Evolutionary conservation across 1,140 invertebrate species (phyloP).

Genomic region (Wasmannia auropunctata): DNA sequence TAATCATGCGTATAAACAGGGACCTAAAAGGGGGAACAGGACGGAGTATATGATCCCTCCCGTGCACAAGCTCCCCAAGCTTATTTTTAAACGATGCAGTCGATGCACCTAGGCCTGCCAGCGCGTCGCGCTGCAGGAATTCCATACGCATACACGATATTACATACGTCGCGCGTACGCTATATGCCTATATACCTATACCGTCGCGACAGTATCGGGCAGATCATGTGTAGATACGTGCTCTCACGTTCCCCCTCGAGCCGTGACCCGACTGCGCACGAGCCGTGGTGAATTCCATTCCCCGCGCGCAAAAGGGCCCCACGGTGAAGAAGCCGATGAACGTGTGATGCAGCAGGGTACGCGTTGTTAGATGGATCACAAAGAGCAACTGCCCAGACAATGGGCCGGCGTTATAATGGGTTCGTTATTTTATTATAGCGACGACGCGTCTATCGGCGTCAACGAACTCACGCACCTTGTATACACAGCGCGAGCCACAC

Average conservation of each 20-base stretch:
- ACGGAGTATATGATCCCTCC: neutral
- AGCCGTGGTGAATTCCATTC: conserved; percentile 44
- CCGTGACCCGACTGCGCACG: conserved; percentile 54
- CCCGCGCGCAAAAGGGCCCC: conserved; percentile 38
- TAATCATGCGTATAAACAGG: neutral
- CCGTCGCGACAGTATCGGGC: conserved; percentile 28
- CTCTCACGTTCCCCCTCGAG: conserved; percentile 48
- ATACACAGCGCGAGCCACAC: neutral
- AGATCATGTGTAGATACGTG: conserved; percentile 52
- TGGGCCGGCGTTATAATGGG: conserved; percentile 26
- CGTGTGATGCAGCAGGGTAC: conserved; percentile 1
- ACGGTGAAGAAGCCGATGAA: neutral
- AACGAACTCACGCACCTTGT: conserved; percentile 11
- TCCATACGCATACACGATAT: conserved; percentile 48
- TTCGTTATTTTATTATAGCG: conserved; percentile 37
- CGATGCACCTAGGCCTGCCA: conserved; percentile 16
- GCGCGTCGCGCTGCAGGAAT: neutral
- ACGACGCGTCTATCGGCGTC: neutral
- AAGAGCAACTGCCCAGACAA: conserved; percentile 50
- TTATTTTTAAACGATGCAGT: conserved; percentile 40
- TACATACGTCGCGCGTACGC: conserved; percentile 27
- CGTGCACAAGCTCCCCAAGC: neutral
- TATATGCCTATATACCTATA: conserved; percentile 24
- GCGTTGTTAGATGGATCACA: conserved; percentile 44
- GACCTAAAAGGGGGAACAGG: too few relatives aligned